Evolutionary conservation across 1,140 invertebrate genomes (phyloP).

Genomic region (Campoletis sonorensis): DNA sequence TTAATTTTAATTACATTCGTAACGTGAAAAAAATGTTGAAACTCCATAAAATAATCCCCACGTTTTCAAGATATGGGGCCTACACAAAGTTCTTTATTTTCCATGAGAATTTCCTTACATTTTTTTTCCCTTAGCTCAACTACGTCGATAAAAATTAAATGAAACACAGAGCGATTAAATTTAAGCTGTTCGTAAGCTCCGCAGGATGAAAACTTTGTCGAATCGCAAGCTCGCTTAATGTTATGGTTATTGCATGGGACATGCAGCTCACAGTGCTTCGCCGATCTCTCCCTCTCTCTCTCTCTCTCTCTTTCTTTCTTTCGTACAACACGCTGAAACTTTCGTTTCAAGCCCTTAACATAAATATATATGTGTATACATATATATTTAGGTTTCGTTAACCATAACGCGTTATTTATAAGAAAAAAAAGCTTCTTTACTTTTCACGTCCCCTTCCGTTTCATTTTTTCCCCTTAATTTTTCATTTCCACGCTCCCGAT

Average conservation of each 20-base stretch:
- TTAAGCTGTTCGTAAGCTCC: slow-evolving; percentile 13
- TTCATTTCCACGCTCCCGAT: background rate
- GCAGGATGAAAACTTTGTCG: background rate
- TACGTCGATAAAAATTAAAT: background rate
- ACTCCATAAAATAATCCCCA: no score
- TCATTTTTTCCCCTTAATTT: background rate
- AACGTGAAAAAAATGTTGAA: no score
- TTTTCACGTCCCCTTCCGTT: background rate
- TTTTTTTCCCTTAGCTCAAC: background rate
- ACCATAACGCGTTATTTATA: background rate
- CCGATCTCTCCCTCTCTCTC: background rate
- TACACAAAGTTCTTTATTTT: background rate
- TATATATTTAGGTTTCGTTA: background rate
- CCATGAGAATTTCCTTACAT: background rate
- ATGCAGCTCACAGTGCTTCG: slow-evolving; percentile 13
- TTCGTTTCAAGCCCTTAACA: background rate
- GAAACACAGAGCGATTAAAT: background rate
- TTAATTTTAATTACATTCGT: no score
- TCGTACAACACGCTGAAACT: slow-evolving; percentile 9
- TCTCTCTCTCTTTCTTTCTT: no score
- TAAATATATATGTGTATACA: background rate
- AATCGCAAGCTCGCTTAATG: background rate
- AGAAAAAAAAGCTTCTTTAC: background rate
- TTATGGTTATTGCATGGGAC: slow-evolving; percentile 31
- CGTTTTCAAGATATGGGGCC: background rate